phyloP scores from a whole-genome alignment of 2,113 vertebrate species.

The Rafetus swinhoei region DNA sequence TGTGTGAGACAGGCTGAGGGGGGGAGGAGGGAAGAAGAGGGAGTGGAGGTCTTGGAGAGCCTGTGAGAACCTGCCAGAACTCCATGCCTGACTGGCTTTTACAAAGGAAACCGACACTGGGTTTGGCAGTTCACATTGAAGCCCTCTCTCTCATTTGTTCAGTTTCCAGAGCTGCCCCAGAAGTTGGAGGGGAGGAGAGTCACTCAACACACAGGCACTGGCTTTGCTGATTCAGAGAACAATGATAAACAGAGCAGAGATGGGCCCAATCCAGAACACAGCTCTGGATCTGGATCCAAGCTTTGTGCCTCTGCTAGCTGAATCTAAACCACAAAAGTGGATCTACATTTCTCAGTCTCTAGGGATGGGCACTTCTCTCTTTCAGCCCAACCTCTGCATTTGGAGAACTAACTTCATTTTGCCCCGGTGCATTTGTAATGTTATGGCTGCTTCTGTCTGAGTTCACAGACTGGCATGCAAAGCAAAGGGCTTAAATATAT shows the following conservation, averaged over 20 bases:
- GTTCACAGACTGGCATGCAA: accelerated
- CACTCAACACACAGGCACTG: not conserved
- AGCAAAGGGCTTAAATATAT: not conserved
- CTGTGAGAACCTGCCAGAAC: accelerated
- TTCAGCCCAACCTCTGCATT: not conserved
- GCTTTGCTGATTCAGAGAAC: not conserved
- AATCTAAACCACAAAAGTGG: not conserved
- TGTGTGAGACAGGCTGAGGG: accelerated
- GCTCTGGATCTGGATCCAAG: not conserved
- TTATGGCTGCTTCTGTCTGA: not conserved
- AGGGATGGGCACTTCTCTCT: accelerated
- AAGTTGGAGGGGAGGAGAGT: accelerated
- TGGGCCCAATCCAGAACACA: not conserved
- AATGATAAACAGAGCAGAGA: not conserved
- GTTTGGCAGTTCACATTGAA: not conserved
- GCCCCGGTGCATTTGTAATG: not conserved
- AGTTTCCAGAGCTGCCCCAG: accelerated
- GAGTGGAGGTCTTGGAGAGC: accelerated
- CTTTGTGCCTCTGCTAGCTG: not conserved
- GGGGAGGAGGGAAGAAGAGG: accelerated
- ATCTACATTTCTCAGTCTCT: not conserved
- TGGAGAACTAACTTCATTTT: not conserved
- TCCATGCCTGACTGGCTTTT: not conserved
- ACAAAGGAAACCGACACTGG: not conserved
- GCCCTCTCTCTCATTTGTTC: not conserved